Evolutionary conservation across 2,888 invertebrate species (phyloP).

Genomic region (Pogonocherus hispidulus): DNA sequence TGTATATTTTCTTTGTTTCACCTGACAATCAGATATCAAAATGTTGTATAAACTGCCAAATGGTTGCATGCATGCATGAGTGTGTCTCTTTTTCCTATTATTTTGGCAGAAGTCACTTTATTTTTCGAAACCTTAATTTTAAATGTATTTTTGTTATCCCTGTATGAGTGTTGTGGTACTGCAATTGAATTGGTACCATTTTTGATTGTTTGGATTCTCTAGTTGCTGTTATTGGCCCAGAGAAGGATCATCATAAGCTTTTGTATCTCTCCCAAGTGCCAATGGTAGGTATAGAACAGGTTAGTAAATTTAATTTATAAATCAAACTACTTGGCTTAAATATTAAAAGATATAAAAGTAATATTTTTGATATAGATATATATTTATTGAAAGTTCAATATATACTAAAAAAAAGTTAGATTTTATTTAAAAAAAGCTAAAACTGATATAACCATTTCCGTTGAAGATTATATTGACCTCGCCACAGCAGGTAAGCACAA

Average conservation of each 20-base stretch:
- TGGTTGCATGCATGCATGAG: conserved; percentile 50
- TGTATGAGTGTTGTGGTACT: conserved; percentile 44
- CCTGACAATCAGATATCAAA: conserved; percentile 36
- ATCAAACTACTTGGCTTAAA: conserved; percentile 5
- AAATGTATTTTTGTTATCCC: conserved; percentile 35
- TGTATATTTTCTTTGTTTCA: conserved; percentile 17
- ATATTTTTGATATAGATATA: not conserved
- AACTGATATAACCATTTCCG: conserved; percentile 44
- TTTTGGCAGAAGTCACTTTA: conserved; percentile 24
- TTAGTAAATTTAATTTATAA: conserved; percentile 52
- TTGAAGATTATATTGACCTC: conserved; percentile 59
- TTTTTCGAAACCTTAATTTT: conserved; percentile 1
- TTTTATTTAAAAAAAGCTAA: not conserved
- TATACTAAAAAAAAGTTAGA: not conserved
- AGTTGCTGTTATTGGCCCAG: conserved; percentile 73
- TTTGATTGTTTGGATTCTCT: conserved; percentile 38
- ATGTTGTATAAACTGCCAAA: conserved; percentile 46
- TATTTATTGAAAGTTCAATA: not conserved
- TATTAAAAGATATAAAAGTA: not conserved
- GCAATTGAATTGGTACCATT: conserved; percentile 28
- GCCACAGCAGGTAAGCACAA: conserved; percentile 58
- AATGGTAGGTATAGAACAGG: conserved; percentile 70
- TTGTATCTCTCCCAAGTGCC: conserved; percentile 73
- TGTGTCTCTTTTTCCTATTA: conserved; percentile 32
- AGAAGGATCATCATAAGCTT: conserved; percentile 73